Percentiles rank a stretch among this genome's conserved stretches.
Evolutionary conservation across 2,797 vertebrate genomes (phyloP).

Genomic region (Dicrostonyx torquatus): DNA sequence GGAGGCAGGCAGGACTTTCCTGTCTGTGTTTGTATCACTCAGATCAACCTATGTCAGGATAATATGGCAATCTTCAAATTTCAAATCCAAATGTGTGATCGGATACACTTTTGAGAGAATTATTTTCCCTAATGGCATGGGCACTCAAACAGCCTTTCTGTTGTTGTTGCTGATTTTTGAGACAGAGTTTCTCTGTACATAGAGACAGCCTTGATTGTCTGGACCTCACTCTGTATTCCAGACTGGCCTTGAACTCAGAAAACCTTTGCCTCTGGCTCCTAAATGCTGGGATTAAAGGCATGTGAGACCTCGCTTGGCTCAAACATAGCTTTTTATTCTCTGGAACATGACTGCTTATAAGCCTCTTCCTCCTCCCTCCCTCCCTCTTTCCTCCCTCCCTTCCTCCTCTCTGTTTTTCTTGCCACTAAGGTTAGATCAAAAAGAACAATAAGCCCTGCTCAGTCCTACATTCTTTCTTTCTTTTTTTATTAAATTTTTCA

Average conservation of each 20-base stretch:
- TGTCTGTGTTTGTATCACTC: background rate
- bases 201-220: background rate
- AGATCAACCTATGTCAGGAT: background rate
- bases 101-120: background rate
- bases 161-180: background rate
- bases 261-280: background rate
- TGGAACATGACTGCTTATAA: background rate
- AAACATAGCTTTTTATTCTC: background rate
- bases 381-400: too few species aligned
- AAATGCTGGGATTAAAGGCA: background rate
- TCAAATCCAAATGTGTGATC: background rate
- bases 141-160: background rate
- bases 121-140: fast-evolving
- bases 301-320: background rate
- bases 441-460: background rate
- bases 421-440: background rate
- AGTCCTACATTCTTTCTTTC: background rate
- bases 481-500: too few species aligned
- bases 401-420: background rate
- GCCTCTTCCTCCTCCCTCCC: background rate
- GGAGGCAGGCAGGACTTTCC: background rate
- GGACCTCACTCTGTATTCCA: background rate
- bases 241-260: background rate
- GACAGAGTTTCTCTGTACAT: background rate
- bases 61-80: background rate